Evolutionary conservation across 1,140 invertebrate species (phyloP).

Genomic region (Drosophila orena): DNA sequence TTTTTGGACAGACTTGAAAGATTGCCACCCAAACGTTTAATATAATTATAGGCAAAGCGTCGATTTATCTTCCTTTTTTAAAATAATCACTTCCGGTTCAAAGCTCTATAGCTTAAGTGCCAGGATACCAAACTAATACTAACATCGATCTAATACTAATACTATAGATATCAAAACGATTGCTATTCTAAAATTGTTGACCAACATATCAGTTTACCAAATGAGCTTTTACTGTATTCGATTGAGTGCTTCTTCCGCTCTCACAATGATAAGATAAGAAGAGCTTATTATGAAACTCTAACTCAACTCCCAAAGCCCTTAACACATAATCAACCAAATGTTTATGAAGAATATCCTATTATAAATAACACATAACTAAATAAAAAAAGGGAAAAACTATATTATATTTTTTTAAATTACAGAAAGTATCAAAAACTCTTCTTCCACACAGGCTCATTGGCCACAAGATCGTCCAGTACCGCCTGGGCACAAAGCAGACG

Average conservation of each 20-base stretch:
- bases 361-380: too few species aligned
- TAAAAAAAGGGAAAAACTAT: too few species aligned
- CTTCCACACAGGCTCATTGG: slow-evolving; percentile 45
- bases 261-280: slow-evolving; percentile 41
- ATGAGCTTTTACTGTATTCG: not conserved
- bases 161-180: not conserved
- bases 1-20: not conserved
- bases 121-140: too few species aligned
- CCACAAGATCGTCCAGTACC: slow-evolving; percentile 67
- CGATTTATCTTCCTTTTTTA: too few species aligned
- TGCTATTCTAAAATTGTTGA: not conserved
- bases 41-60: too few species aligned
- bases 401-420: too few species aligned
- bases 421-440: too few species aligned
- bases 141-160: too few species aligned
- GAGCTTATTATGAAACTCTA: slow-evolving; percentile 9
- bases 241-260: slow-evolving; percentile 3
- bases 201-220: too few species aligned
- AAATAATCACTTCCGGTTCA: too few species aligned
- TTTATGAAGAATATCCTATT: too few species aligned
- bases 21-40: not conserved
- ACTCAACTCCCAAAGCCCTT: not conserved
- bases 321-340: not conserved
- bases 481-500: slow-evolving; percentile 57
- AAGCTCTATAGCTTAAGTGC: too few species aligned